Evolutionary conservation across 2,888 invertebrate species (phyloP).

Genomic region (Eilema sororculum): DNA sequence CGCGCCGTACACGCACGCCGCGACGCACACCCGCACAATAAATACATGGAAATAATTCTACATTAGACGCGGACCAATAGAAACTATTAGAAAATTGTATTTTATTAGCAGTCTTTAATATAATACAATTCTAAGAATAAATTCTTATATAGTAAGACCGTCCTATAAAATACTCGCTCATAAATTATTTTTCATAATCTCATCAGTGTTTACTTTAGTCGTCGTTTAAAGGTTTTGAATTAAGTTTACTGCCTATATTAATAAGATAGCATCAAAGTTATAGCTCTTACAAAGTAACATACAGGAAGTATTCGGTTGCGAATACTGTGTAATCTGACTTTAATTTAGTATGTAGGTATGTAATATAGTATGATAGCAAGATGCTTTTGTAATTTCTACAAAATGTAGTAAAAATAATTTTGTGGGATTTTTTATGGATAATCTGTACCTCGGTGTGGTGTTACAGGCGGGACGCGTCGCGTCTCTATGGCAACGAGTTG

Average conservation of each 20-base stretch:
- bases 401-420: constrained; percentile 9
- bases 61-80: constrained; percentile 35
- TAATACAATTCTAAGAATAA: neutral
- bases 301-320: neutral
- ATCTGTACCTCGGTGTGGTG: constrained; percentile 35
- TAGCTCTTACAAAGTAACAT: constrained; percentile 12
- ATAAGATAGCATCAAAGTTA: constrained; percentile 8
- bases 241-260: constrained; percentile 17
- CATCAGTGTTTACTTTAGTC: constrained; percentile 4
- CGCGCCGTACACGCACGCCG: constrained; percentile 9
- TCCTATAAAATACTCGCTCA: neutral
- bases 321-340: neutral
- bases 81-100: constrained; percentile 5
- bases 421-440: constrained; percentile 21
- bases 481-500: constrained; percentile 71
- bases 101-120: neutral
- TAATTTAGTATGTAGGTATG: neutral
- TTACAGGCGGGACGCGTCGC: constrained; percentile 55
- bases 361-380: neutral
- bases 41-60: constrained; percentile 18
- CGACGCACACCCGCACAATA: constrained; percentile 7
- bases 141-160: neutral
- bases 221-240: constrained; percentile 8
- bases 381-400: neutral
- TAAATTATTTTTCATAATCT: constrained; percentile 4